A percentile compares a stretch with the other conserved stretches of the same genome.
Evolutionary conservation across 92 coral and sea anemone genomes (phyloP).

Genomic region (Umimayanthus chanpuru): DNA sequence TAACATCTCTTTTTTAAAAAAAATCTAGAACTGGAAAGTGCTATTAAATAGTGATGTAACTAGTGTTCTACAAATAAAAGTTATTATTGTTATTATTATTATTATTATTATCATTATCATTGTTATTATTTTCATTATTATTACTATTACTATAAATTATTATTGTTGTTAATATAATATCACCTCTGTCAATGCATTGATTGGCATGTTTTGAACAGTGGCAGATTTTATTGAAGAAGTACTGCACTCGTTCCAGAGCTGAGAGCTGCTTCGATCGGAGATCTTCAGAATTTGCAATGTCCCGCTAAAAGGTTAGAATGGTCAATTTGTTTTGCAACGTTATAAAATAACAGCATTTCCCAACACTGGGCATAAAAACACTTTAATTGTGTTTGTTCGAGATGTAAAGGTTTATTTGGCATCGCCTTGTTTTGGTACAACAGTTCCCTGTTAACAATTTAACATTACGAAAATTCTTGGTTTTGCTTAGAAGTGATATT

Average conservation of each 20-base stretch:
- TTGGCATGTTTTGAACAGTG: not conserved
- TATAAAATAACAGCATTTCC: too few relatives aligned
- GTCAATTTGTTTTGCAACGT: not conserved
- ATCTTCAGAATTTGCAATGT: not conserved
- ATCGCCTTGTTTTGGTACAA: not conserved
- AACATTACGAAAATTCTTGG: not conserved
- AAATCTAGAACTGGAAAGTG: too few relatives aligned
- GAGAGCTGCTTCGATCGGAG: not conserved
- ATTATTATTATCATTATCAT: too few relatives aligned
- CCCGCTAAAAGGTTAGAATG: not conserved
- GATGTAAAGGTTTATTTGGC: too few relatives aligned
- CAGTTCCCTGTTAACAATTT: not conserved
- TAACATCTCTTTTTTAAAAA: too few relatives aligned
- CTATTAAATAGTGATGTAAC: too few relatives aligned
- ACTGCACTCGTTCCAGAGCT: not conserved
- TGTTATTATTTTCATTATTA: too few relatives aligned
- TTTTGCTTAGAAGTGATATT: not conserved
- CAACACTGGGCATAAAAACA: too few relatives aligned
- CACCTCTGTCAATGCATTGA: not conserved
- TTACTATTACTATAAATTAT: too few relatives aligned
- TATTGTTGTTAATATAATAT: too few relatives aligned
- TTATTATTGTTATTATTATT: too few relatives aligned
- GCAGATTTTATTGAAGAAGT: not conserved
- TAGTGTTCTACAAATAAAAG: too few relatives aligned
- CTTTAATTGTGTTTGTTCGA: not conserved